Evolutionary conservation across 2,113 vertebrate species (phyloP), one percentile per base, ranked within the genome.

Genomic region (Macrotis lagotis): DNA sequence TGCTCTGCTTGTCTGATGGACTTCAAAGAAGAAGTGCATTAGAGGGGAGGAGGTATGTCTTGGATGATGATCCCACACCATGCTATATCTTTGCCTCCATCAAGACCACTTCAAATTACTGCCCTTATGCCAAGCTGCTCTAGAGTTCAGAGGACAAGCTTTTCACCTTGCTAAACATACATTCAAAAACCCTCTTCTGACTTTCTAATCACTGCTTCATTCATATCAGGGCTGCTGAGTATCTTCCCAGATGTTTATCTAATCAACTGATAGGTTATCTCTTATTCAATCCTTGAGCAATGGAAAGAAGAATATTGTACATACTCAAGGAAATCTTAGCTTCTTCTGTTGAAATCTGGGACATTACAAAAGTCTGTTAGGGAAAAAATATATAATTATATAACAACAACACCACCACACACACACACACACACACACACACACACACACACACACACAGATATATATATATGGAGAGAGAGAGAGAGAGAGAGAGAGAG

Each of bases 201-300:
- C 37, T 66, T 83, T 9, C 92, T 0, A 22, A 24, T 16, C 31
- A 53, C n/a, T 5, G 91, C 2, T 51, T 51, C 24, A 25, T 0
- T 0, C 1, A n/a, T 22, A 26, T 14, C 48, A 55, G 26, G 12
- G 25, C 8, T 3, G 25, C 37, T 9, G 44, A n/a, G 90, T 2
- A 7, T 25, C 44, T 94, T 19, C n/a, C 2, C 22, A 91, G 5
- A 28, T 24, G 90, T 28, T n/a, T 83, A 74, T 83, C 5, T 83
- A 19, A 28, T 49, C 28, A 49, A 26, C 48, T 90, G 25, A 49
- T 47, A 47, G 47, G 19, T 48, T 89, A 28, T 88, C 50, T 49
- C 14, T n/a, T 25, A 12, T 26, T 4, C 37, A 1, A 24, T 66
- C 53, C 93, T 14, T 4, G 37, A 51, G 37, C 10, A 28, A n/a